A percentile compares a stretch with the other conserved stretches of the same genome.
phyloP scores from a whole-genome alignment of 1,140 invertebrate genomes.

The Drosophila leontia region DNA sequence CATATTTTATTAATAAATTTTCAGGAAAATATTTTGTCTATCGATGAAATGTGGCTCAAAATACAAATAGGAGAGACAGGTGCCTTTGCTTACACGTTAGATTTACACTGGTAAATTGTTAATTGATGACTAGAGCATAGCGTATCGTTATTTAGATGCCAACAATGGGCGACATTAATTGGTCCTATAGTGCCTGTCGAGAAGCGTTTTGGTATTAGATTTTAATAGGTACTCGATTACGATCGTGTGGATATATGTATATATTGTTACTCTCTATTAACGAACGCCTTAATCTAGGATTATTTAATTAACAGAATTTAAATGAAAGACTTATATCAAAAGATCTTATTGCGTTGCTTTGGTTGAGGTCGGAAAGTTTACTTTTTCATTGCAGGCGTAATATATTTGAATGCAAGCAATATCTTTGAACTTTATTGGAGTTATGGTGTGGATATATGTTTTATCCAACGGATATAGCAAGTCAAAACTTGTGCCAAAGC shows the following conservation, averaged over 20 bases:
- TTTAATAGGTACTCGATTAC: conserved; percentile 43
- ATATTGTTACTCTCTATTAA: conserved; percentile 8
- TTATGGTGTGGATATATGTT: neutral
- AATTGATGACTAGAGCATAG: conserved; percentile 43
- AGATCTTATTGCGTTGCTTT: conserved; percentile 25
- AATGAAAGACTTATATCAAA: conserved; percentile 23
- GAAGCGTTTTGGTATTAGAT: conserved; percentile 39
- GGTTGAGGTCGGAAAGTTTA: conserved; percentile 14
- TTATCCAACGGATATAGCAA: conserved; percentile 6
- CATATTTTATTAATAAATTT: conserved; percentile 49
- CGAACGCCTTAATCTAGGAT: conserved; percentile 33
- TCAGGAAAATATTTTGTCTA: conserved; percentile 51
- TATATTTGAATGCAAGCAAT: neutral
- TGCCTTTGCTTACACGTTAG: conserved; percentile 36
- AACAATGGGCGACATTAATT: conserved; percentile 38
- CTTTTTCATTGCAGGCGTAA: neutral
- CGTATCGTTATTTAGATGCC: conserved; percentile 21
- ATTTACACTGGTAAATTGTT: conserved; percentile 35
- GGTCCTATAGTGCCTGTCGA: conserved; percentile 44
- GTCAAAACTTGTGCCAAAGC: conserved; percentile 23
- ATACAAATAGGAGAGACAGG: conserved; percentile 42
- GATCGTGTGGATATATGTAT: conserved; percentile 12
- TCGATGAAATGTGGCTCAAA: conserved; percentile 39
- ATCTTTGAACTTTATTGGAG: neutral
- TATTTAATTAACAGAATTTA: conserved; percentile 15